Conservation (phyloP, 2,797 vertebrate genomes). For the Buphagus erythrorhynchus region DNA sequence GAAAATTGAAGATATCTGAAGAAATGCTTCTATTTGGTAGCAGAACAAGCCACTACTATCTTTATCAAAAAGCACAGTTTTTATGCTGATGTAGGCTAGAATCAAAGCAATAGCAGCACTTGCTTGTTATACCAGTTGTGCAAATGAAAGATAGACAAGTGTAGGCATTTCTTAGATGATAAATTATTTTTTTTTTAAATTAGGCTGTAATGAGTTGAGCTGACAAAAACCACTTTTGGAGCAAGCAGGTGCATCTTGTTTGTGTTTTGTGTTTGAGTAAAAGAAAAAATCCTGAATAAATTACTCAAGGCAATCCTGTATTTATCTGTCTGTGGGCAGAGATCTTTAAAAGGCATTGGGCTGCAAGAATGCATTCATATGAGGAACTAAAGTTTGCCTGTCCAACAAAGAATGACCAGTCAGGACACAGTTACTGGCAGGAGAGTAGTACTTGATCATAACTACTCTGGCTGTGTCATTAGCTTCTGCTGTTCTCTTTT, state of each 20-base stretch:
- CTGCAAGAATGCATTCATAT: fast-evolving
- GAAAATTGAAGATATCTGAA: background rate
- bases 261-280: background rate
- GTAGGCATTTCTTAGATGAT: background rate
- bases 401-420: background rate
- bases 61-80: background rate
- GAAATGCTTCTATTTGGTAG: background rate
- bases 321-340: background rate
- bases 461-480: background rate
- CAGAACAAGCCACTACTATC: background rate
- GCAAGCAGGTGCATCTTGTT: background rate
- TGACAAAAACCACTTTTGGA: background rate
- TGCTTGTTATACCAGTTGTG: background rate
- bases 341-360: background rate
- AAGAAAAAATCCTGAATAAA: background rate
- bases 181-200: background rate
- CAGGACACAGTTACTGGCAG: background rate
- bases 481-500: background rate
- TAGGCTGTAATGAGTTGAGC: background rate
- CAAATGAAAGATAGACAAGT: background rate
- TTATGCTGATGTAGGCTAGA: background rate
- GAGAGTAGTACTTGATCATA: background rate
- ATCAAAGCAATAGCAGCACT: background rate
- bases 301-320: background rate
- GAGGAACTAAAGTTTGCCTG: background rate